These are phyloP conservation scores for Musca vetustissima DNA, from an alignment of 1,140 invertebrate species.

Conservation along the genomic window DNA sequence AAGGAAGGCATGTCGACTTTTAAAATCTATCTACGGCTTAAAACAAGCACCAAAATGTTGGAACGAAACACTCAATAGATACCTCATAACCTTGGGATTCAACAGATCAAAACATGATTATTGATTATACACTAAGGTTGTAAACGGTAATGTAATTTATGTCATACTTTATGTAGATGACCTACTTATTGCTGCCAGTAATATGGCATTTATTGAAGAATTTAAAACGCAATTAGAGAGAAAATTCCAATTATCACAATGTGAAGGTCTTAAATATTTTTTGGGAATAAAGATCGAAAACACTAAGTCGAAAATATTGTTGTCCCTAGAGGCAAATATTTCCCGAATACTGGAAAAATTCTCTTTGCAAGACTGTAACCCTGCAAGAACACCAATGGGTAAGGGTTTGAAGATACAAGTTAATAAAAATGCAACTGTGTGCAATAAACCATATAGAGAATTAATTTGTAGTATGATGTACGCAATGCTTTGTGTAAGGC, in stretches of 20 bases:
- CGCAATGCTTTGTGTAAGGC: no score
- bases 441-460: no score
- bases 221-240: background rate
- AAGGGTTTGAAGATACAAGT: background rate
- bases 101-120: slow-evolving; percentile 28
- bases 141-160: background rate
- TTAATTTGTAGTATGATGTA: no score
- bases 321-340: background rate
- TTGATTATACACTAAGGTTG: slow-evolving; percentile 25
- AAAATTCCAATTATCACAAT: no score
- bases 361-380: background rate
- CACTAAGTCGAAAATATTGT: background rate
- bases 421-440: no score
- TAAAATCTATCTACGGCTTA: no score
- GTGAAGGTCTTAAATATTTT: no score
- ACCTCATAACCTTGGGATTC: slow-evolving; percentile 26
- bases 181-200: slow-evolving; percentile 7
- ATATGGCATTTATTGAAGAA: background rate
- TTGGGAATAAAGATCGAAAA: no score
- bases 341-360: no score
- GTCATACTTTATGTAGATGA: slow-evolving; percentile 25
- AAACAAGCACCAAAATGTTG: slow-evolving; percentile 38
- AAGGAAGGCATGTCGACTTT: no score
- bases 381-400: no score
- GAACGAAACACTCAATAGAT: slow-evolving; percentile 36